A percentile compares a stretch with the other conserved stretches of the same genome.
phyloP scores from a whole-genome alignment of 2,888 invertebrate genomes.

The Campopleginae sp. region DNA sequence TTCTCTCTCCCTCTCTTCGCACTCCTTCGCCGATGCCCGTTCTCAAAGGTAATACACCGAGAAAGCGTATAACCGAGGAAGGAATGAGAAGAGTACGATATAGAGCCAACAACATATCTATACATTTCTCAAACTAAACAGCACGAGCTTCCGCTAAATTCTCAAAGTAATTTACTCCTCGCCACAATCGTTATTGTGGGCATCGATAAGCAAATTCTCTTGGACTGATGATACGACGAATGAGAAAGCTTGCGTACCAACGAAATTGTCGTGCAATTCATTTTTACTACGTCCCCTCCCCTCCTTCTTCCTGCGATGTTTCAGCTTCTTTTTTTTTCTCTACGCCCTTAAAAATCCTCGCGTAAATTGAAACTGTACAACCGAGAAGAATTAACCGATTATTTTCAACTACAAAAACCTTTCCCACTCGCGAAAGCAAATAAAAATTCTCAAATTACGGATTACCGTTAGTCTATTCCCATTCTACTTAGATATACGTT shows the following conservation, averaged over 20 bases:
- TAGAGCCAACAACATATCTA: conserved; percentile 41
- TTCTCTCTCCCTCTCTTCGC: conserved; percentile 16
- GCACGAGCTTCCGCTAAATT: conserved; percentile 63
- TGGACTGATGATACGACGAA: conserved; percentile 27
- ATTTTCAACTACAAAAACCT: conserved; percentile 12
- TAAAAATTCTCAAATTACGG: conserved; percentile 36
- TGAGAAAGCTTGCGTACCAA: conserved; percentile 21
- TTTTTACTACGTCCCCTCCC: conserved; percentile 4
- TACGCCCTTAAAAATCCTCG: neutral
- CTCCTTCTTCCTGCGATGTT: neutral
- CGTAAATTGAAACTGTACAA: neutral
- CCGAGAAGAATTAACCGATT: conserved; percentile 11
- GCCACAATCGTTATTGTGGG: conserved; percentile 20
- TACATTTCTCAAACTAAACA: conserved; percentile 32
- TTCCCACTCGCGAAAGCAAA: conserved; percentile 23
- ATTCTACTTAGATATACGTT: conserved; percentile 14
- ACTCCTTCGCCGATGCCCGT: conserved; percentile 23
- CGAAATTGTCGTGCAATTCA: conserved; percentile 30
- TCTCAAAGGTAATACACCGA: conserved; percentile 41
- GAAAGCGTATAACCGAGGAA: conserved; percentile 27
- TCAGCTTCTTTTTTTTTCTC: neutral
- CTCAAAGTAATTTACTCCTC: conserved; percentile 58
- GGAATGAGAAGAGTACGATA: conserved; percentile 45
- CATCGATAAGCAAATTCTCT: conserved; percentile 63
- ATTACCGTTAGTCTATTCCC: neutral